phyloP scores from a whole-genome alignment of 2,888 invertebrate genomes.

The Pterobdella sp. region DNA sequence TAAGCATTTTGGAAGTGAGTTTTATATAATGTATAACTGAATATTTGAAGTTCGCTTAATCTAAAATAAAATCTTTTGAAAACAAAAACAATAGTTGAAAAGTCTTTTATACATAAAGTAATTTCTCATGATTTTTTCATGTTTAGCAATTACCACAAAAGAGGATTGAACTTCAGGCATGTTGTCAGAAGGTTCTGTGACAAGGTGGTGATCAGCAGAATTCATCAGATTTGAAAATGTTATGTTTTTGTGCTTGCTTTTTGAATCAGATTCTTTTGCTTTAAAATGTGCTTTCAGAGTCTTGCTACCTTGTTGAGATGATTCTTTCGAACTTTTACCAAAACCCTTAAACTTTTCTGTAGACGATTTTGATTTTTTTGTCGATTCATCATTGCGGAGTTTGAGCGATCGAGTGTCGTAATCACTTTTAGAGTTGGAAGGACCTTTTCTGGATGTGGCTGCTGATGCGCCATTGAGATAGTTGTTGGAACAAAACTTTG shows the following conservation, averaged over 20 bases:
- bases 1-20: not conserved
- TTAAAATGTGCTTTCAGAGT: conserved; percentile 2
- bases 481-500: conserved; percentile 22
- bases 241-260: conserved; percentile 4
- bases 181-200: too few species aligned
- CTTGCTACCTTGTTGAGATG: not conserved
- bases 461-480: not conserved
- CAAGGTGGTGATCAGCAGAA: not conserved
- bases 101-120: too few species aligned
- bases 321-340: not conserved
- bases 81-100: too few species aligned
- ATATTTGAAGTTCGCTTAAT: too few species aligned
- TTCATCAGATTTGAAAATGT: not conserved
- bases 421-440: conserved; percentile 6
- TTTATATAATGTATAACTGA: too few species aligned
- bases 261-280: not conserved
- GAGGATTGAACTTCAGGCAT: too few species aligned
- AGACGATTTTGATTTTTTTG: not conserved
- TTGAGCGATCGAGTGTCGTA: conserved; percentile 27
- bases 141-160: too few species aligned
- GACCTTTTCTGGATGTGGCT: not conserved
- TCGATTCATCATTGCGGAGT: conserved; percentile 2
- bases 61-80: too few species aligned
- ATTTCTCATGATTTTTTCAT: too few species aligned
- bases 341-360: conserved; percentile 7